Conservation (phyloP, 2,797 vertebrate genomes). For the Halcyon smyrnensis region DNA sequence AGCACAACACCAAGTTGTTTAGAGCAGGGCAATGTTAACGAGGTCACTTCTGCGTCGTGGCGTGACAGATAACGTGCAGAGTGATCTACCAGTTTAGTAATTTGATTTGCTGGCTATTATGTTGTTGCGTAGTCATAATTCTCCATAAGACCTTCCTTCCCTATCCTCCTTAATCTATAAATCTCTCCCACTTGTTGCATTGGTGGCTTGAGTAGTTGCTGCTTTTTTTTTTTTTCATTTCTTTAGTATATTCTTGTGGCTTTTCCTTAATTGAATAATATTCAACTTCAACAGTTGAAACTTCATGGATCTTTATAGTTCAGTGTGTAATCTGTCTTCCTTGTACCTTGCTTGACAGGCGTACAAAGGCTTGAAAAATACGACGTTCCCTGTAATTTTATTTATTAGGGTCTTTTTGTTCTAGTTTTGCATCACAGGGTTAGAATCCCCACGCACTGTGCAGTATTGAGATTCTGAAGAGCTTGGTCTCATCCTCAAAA, state of each 20-base stretch:
- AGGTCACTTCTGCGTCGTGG: not conserved
- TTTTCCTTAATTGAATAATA: not conserved
- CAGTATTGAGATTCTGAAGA: not conserved
- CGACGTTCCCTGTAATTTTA: not conserved
- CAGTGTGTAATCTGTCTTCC: not conserved
- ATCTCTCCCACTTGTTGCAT: not conserved
- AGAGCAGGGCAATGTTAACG: not conserved
- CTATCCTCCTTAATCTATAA: not conserved
- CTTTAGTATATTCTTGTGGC: not conserved
- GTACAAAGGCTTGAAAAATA: not conserved
- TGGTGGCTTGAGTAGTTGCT: not conserved
- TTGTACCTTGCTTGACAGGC: not conserved
- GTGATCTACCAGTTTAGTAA: not conserved
- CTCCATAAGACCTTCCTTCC: not conserved
- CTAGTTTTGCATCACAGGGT: not conserved
- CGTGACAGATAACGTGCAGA: not conserved
- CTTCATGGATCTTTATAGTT: not conserved
- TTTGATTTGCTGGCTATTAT: constrained; percentile 13
- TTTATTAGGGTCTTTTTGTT: not conserved
- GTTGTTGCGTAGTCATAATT: not conserved
- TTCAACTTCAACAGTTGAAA: not conserved
- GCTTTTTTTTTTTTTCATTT: not conserved
- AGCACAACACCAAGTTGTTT: not conserved
- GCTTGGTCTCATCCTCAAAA: not conserved
- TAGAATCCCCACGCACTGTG: not conserved